Percentiles rank a stretch among this genome's conserved stretches.
Conservation (phyloP, 1,140 invertebrate species). For the Lordiphosa collinella region DNA sequence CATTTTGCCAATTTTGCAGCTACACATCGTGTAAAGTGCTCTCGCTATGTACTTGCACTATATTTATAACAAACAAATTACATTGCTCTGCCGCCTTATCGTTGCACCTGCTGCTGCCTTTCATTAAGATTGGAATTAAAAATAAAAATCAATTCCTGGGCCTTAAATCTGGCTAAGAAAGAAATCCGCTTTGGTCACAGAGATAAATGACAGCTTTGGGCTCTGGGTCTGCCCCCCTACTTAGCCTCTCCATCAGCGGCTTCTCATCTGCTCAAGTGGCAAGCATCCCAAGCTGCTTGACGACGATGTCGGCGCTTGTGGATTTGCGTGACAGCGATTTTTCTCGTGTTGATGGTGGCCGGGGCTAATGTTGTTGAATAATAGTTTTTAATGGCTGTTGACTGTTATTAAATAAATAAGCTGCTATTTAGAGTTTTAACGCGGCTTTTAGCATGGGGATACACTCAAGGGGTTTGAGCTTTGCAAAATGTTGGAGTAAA, state of each 20-base stretch:
- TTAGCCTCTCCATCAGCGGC: slow-evolving; percentile 9
- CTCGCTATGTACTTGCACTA: background rate
- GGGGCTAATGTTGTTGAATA: slow-evolving; percentile 52
- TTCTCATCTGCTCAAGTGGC: slow-evolving; percentile 16
- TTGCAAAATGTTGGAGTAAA: too few species aligned
- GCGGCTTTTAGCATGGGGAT: slow-evolving; percentile 17
- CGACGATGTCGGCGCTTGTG: slow-evolving; percentile 16
- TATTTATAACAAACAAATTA: background rate
- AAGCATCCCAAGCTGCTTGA: slow-evolving; percentile 24
- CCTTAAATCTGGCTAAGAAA: too few species aligned
- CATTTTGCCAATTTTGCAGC: slow-evolving; percentile 64
- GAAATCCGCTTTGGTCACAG: too few species aligned
- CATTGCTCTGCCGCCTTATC: slow-evolving; percentile 46
- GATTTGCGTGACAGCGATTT: slow-evolving; percentile 40
- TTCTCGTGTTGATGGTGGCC: slow-evolving; percentile 7
- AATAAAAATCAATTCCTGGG: too few species aligned
- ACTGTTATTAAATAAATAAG: slow-evolving; percentile 70
- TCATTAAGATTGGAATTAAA: slow-evolving; percentile 23
- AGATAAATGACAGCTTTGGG: slow-evolving; percentile 39
- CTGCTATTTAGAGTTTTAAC: slow-evolving; percentile 45
- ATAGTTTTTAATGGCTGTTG: slow-evolving; percentile 64
- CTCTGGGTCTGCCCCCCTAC: background rate
- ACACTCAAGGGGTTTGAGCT: background rate
- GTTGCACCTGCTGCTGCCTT: slow-evolving; percentile 14
- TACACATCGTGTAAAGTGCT: slow-evolving; percentile 68